Evolutionary conservation across 2,888 invertebrate species (phyloP).

Genomic region (Alloplasta piceator): DNA sequence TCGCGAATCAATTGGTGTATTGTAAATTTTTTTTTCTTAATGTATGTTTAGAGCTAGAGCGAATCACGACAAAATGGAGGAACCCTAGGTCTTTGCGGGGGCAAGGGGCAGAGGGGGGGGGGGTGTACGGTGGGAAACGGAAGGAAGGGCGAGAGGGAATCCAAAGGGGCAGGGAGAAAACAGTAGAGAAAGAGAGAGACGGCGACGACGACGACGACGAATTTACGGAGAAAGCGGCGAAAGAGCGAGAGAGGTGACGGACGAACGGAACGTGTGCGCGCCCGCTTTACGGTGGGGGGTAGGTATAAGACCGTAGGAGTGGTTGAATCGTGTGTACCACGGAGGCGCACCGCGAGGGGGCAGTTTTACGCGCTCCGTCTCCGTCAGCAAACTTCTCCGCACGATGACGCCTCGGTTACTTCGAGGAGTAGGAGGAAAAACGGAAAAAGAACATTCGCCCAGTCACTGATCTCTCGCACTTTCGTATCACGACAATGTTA

Average conservation of each 20-base stretch:
- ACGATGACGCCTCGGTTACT: conserved; percentile 30
- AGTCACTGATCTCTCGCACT: conserved; percentile 23
- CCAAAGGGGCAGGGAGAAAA: conserved; percentile 69
- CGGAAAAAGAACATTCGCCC: conserved; percentile 19
- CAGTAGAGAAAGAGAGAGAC: conserved; percentile 61
- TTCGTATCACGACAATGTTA: not conserved
- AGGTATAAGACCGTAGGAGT: conserved; percentile 75
- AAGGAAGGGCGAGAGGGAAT: conserved; percentile 64
- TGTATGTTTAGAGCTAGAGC: conserved; percentile 79
- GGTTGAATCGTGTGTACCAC: conserved; percentile 74
- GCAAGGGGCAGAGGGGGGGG: conserved; percentile 63
- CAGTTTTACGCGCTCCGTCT: conserved; percentile 74
- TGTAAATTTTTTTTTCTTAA: conserved; percentile 28
- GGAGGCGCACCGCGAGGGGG: conserved; percentile 77
- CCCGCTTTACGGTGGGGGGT: conserved; percentile 64
- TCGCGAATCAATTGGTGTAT: conserved; percentile 36
- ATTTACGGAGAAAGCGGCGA: conserved; percentile 40
- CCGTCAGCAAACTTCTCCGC: conserved; percentile 8
- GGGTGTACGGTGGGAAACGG: conserved; percentile 57
- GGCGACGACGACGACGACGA: conserved; percentile 69
- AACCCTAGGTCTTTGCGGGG: conserved; percentile 66
- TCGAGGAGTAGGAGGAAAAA: not conserved
- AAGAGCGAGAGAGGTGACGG: conserved; percentile 58
- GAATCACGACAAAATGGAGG: conserved; percentile 82
- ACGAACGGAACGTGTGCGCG: conserved; percentile 54